phyloP scores from a whole-genome alignment of 2,113 vertebrate genomes.

The Semnornis frantzii region DNA sequence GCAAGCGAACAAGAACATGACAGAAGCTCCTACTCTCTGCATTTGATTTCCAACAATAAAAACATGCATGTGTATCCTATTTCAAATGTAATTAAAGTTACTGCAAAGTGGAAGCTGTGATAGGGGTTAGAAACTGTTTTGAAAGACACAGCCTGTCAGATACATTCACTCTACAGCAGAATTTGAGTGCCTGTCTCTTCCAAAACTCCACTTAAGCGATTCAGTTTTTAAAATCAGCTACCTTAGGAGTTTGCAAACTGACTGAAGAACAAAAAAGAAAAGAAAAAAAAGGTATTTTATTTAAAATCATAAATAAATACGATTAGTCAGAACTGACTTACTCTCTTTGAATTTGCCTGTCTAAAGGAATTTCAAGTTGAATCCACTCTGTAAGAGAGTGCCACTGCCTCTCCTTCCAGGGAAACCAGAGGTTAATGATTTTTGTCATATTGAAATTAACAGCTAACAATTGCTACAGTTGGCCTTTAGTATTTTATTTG shows the following conservation, averaged over 20 bases:
- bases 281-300: background rate
- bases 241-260: slow-evolving; percentile 40
- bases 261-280: background rate
- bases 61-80: background rate
- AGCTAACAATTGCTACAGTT: slow-evolving; percentile 97
- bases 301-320: slow-evolving; percentile 26
- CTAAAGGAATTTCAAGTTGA: slow-evolving; percentile 48
- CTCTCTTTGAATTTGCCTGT: background rate
- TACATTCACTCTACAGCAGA: slow-evolving; percentile 7
- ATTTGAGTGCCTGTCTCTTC: slow-evolving; percentile 30
- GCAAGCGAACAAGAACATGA: slow-evolving; percentile 2
- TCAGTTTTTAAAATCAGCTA: background rate
- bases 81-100: slow-evolving; percentile 52
- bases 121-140: slow-evolving; percentile 6
- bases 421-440: slow-evolving; percentile 85
- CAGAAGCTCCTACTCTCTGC: slow-evolving; percentile 29
- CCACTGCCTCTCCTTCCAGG: slow-evolving; percentile 63
- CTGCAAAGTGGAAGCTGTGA: slow-evolving; percentile 30
- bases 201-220: slow-evolving; percentile 8
- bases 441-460: slow-evolving; percentile 95
- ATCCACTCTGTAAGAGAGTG: slow-evolving; percentile 52
- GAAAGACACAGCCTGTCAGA: slow-evolving; percentile 25
- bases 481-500: slow-evolving; percentile 87
- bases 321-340: slow-evolving; percentile 2
- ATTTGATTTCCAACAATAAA: slow-evolving; percentile 45